Evolutionary conservation across 2,113 vertebrate genomes (phyloP), one percentile per base, ranked within the genome.

Genomic region (Myotis brandtii): DNA sequence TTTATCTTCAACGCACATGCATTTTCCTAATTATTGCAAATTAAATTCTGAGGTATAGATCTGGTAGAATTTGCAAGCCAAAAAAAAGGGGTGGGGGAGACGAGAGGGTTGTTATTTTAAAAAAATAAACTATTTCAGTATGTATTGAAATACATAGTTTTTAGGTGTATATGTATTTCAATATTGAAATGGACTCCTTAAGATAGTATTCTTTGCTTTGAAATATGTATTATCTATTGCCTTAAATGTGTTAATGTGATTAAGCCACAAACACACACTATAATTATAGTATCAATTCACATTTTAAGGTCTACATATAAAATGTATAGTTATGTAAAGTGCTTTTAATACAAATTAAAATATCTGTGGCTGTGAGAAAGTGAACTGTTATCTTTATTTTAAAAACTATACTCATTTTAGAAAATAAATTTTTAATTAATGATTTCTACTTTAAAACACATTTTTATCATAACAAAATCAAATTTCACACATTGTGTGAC

Each of bases 1-100:
- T 90, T 56, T 72, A 56, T 72, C 86, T 80, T 95, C 32, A 95
- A 30, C 37, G 86, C 64, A 91, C n/a, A 62, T 82, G 21, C 40
- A 82, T 92, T 92, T 91, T 94, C 83, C 50, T 86, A 82, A 93
- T 83, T 81, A 59, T 21, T 95, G 20, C 16, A 64, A 89, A 87
- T 91, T 69, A 50, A 87, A 92, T 10, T 70, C 48, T 94, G 43
- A 92, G 81, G 25, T 59, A 34, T n/a, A 82, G 81, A 69, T 85
- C 54, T 90, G 70, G 25, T 72, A 92, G 32, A 62, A 86, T 92
- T 70, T 79, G 2, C 2, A 96, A 93, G 69, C 21, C 32, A 56
- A 91, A 88, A 92, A 72, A 83, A 43, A 5, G 2, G 10, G 32
- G 14, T 3, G 13, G 82, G 21, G 30, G 20, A 2, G 9, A 59